Evolutionary conservation across 2,888 invertebrate genomes (phyloP), one percentile per base, ranked within the genome.

Genomic region (Ditula angustiorana): DNA sequence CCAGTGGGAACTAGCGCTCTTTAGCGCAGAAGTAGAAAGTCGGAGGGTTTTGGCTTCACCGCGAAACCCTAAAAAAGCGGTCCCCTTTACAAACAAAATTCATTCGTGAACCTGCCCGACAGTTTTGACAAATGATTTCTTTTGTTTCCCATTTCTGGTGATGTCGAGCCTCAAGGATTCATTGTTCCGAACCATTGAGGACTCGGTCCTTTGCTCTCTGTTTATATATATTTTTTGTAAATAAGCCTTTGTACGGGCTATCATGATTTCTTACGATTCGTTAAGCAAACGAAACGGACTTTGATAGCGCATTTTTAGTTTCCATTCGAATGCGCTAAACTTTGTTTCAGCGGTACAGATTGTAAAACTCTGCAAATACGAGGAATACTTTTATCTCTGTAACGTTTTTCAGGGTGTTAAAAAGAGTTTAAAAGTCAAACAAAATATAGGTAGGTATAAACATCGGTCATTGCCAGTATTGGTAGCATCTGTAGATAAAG

Each of bases 111-210:
- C 62, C 66, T 58, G 62, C 35, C 47, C n/a, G 62, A 67, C 59
- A 66, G 58, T 74, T 71, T 70, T 79, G 75, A 78, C 76, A 79
- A 78, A 79, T 74, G 75, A 78, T 75, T 73, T 69, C 59, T 75
- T 73, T 80, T 78, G 76, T 78, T 74, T 80, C 66, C 69, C 62
- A 72, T 77, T 71, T 50, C 59, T 66, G 65, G 60, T 72, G 71
- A 67, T 69, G 71, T 68, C 72, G 71, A 71, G 67, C 67, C 62
- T 69, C 62, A 74, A 69, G 70, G 71, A 73, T 67, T 68, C 73
- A 74, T 68, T 78, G 73, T 78, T 81, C 77, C 73, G 72, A 67
- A 74, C 70, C 81, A 78, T 69, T 77, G 70, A 64, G 69, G 69
- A 71, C 68, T 67, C 74, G 47, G 53, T 46, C 64, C 46, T 28